These are phyloP conservation scores for Beris chalybata DNA, from an alignment of 2,888 invertebrate species.

Conservation along the genomic window DNA sequence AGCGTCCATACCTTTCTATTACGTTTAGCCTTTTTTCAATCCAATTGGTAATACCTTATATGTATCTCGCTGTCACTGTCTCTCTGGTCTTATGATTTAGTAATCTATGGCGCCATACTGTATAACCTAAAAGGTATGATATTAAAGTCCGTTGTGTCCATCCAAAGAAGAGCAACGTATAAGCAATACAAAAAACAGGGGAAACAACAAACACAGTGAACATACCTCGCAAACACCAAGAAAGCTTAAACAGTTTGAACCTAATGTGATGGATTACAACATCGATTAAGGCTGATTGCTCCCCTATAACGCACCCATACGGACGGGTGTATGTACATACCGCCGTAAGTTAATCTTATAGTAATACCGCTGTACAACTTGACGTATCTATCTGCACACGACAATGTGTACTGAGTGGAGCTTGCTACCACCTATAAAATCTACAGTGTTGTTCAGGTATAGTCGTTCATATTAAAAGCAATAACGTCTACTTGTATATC, in stretches of 20 bases:
- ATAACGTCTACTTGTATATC: constrained; percentile 21
- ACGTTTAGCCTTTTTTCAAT: too few relatives aligned
- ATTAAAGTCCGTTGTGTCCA: neutral
- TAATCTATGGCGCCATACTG: constrained; percentile 23
- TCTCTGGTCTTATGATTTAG: constrained; percentile 11
- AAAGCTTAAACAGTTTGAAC: constrained; percentile 33
- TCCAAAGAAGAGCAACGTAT: neutral
- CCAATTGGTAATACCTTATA: too few relatives aligned
- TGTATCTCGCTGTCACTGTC: neutral
- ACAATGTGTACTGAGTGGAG: too few relatives aligned
- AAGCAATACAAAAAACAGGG: neutral
- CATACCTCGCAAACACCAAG: constrained; percentile 27
- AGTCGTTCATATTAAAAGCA: constrained; percentile 19
- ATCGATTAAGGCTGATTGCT: constrained; percentile 42
- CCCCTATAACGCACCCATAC: constrained; percentile 20
- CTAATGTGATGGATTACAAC: constrained; percentile 42
- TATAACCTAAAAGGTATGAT: neutral
- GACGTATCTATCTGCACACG: too few relatives aligned
- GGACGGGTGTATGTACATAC: neutral
- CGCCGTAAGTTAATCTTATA: neutral
- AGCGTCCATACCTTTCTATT: too few relatives aligned
- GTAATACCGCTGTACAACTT: too few relatives aligned
- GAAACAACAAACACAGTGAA: constrained; percentile 9
- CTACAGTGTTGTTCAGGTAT: neutral
- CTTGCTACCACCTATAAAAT: neutral